Evolutionary conservation across 92 coral and sea anemone species (phyloP), one percentile per base, ranked within the genome.

Genomic region (Paramuricea clavata): DNA sequence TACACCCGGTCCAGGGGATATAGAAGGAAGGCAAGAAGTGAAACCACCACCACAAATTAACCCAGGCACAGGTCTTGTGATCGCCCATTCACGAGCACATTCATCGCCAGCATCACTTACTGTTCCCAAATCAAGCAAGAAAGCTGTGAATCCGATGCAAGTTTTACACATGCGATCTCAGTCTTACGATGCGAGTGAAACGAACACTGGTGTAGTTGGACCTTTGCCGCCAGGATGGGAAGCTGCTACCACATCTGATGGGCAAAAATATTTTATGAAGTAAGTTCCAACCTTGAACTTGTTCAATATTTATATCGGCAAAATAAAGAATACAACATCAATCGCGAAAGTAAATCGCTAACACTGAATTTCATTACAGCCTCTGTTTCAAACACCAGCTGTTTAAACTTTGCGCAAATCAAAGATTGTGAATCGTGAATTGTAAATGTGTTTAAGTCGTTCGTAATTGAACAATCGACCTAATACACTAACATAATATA

Each of bases 201-300:
- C 90, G 5, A 92, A 89, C 54, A 95, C 94, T 57, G 98, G 94
- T 62, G 72, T 19, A 31, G 89, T 78, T 12, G 81, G 92, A 4
- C 96, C 92, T 28, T 83, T 94, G 60, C 99, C 99, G 77, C 99
- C 98, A 12, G 99, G 99, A 4, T 97, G 99, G 99, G 99, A 97
- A 82, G 95, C 93, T 90, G 74, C 98, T 16, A 86, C 95, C 12
- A 91, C 98, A 17, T 90, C 95, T 1, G 83, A 79, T 60, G 99
- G 99, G 13, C 98, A 94, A 47, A 92, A 93, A 31, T 97, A 94
- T 82, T 97, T 94, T 22, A 97, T 97, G 98, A 94, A 97, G 99
- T 97, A 90, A 97, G 99, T 90, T 62, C 33, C 27, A 54, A 54
- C 5, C 62, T 19, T 13, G 17, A 10, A 54, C 25, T 54, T 54